These are phyloP conservation scores for Athene noctua DNA, from an alignment of 2,113 vertebrate genomes.

Conservation along the genomic window DNA sequence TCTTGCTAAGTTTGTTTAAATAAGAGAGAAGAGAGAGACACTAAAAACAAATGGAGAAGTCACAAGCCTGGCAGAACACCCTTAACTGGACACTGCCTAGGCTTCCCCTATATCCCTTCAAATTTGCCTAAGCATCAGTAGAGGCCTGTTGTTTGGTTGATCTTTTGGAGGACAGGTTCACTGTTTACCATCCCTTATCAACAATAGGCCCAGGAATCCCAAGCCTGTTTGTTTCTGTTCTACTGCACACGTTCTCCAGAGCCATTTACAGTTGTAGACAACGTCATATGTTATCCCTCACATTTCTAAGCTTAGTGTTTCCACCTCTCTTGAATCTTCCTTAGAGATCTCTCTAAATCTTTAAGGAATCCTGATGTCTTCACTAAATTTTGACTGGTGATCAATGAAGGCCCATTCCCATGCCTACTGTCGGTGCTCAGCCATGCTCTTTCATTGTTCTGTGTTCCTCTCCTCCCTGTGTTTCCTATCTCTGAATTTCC, in stretches of 20 bases:
- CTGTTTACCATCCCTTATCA: constrained; percentile 33
- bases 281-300: background rate
- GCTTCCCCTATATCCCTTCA: background rate
- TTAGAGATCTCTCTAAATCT: background rate
- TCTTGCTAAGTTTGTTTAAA: constrained; percentile 18
- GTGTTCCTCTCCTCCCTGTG: no score
- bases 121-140: background rate
- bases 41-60: background rate
- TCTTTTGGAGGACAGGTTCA: background rate
- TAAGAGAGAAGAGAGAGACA: background rate
- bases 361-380: background rate
- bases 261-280: background rate
- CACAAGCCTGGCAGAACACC: background rate
- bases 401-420: background rate
- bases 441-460: background rate
- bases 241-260: background rate
- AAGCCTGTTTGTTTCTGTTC: background rate
- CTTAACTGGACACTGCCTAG: background rate
- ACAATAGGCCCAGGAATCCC: background rate
- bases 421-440: background rate
- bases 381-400: background rate
- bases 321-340: background rate
- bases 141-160: background rate
- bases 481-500: background rate
- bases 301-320: background rate